A percentile compares a stretch with the other conserved stretches of the same genome.
Conservation (phyloP, 2,113 vertebrate genomes). For the Nicator chloris region DNA sequence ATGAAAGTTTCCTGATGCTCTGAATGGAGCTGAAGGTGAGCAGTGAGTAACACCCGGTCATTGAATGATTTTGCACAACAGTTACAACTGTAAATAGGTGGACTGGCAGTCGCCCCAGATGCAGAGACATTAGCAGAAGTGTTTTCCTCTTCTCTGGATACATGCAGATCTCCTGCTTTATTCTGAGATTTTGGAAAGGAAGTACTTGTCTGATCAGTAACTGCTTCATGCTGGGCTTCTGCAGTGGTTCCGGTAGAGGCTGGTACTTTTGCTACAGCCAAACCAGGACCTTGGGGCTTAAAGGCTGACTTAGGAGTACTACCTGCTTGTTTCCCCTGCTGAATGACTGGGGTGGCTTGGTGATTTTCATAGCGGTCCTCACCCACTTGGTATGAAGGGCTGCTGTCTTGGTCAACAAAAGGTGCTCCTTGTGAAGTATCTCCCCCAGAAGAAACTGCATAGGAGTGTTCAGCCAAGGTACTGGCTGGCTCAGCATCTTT, state of each 20-base stretch:
- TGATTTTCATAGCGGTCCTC: conserved; percentile 54
- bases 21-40: conserved; percentile 86
- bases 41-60: conserved; percentile 76
- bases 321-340: conserved; percentile 40
- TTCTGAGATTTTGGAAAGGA: conserved; percentile 44
- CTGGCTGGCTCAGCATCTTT: conserved; percentile 81
- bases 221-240: conserved; percentile 19
- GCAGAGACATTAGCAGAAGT: conserved; percentile 50
- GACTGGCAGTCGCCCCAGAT: conserved; percentile 55
- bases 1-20: conserved; percentile 81
- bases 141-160: conserved; percentile 61
- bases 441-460: conserved; percentile 81
- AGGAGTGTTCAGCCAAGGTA: conserved; percentile 91
- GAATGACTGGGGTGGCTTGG: conserved; percentile 28
- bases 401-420: conserved; percentile 18
- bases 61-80: conserved; percentile 84
- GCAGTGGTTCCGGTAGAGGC: neutral
- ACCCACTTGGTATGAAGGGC: neutral
- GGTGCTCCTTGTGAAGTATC: conserved; percentile 67
- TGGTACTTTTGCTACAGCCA: conserved; percentile 9
- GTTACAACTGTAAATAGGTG: conserved; percentile 79
- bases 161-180: conserved; percentile 15
- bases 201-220: conserved; percentile 9
- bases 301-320: conserved; percentile 49
- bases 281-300: conserved; percentile 26